phyloP scores from a whole-genome alignment of 2,888 invertebrate species.

The Hemaris fuciformis region DNA sequence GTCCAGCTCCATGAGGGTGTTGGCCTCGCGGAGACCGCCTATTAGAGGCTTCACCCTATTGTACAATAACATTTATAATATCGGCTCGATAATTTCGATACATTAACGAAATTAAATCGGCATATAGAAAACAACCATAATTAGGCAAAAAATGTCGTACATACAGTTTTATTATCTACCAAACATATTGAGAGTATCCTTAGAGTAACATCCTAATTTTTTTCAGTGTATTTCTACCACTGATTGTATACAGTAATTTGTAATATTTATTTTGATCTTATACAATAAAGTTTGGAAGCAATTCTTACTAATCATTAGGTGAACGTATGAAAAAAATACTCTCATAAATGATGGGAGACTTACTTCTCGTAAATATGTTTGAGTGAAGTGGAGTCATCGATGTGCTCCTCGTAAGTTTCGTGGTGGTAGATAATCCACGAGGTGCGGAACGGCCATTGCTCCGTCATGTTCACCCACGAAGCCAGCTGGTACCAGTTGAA shows the following conservation, averaged over 20 bases:
- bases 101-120: neutral
- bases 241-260: no score
- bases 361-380: conserved; percentile 97
- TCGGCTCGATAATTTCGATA: neutral
- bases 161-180: no score
- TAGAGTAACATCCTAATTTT: neutral
- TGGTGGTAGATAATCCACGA: conserved; percentile 98
- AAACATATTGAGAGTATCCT: no score
- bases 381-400: conserved; percentile 92
- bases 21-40: conserved; percentile 91
- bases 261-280: no score
- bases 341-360: conserved; percentile 52
- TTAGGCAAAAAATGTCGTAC: no score
- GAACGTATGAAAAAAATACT: neutral
- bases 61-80: conserved; percentile 3
- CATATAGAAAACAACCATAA: neutral
- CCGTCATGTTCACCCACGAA: conserved; percentile 98
- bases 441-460: conserved; percentile 99
- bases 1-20: conserved; percentile 94
- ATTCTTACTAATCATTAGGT: no score
- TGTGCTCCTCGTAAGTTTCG: conserved; percentile 92
- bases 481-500: conserved; percentile 99
- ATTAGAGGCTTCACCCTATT: conserved; percentile 90
- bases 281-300: neutral
- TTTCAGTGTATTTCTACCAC: neutral